These are phyloP conservation scores for Nothoprocta perdicaria DNA, from an alignment of 2,113 vertebrate species.

Conservation along the genomic window DNA sequence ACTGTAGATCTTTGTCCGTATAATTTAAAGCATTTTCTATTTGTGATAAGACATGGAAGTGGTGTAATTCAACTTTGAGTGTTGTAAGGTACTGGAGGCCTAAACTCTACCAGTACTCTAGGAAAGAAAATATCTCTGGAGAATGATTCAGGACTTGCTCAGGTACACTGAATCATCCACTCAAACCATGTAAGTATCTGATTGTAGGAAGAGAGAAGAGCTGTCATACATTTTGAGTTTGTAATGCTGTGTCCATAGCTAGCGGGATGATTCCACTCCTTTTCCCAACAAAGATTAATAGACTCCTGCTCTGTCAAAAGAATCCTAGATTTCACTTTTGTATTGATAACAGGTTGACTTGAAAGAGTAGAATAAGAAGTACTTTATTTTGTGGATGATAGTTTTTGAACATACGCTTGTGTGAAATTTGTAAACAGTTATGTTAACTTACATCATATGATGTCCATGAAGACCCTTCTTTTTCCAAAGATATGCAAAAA, in stretches of 20 bases:
- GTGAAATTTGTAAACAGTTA: background rate
- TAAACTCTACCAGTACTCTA: background rate
- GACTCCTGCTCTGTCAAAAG: background rate
- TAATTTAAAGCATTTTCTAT: background rate
- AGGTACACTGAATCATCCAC: background rate
- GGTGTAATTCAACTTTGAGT: background rate
- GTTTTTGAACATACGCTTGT: background rate
- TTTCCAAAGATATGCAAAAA: background rate
- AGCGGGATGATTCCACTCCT: background rate
- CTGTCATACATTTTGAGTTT: slow-evolving; percentile 30
- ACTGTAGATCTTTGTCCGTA: background rate
- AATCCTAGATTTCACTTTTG: background rate
- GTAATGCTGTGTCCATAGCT: background rate
- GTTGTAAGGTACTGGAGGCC: background rate
- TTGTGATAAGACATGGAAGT: background rate
- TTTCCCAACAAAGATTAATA: background rate
- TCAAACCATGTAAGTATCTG: background rate
- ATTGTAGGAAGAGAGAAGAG: background rate
- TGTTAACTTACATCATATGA: background rate
- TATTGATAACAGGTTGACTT: background rate
- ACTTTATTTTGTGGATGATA: background rate
- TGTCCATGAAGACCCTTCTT: background rate
- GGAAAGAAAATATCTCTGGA: background rate
- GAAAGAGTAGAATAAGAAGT: background rate
- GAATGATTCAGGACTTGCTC: background rate